Evolutionary conservation across 2,113 vertebrate species (phyloP).

Genomic region (Stegostoma tigrinum): DNA sequence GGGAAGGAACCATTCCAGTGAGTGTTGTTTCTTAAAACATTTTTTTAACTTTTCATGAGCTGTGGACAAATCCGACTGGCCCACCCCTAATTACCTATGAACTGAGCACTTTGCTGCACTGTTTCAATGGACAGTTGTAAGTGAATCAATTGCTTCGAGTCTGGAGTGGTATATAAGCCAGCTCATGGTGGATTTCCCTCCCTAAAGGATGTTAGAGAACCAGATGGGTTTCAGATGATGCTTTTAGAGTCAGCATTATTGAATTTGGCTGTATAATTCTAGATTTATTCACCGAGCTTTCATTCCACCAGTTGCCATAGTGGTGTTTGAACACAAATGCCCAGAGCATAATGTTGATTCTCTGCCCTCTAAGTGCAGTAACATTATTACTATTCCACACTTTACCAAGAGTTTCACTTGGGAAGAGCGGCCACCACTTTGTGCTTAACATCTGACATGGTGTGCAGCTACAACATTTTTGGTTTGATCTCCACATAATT

Average conservation of each 20-base stretch:
- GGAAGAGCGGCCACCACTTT: not conserved
- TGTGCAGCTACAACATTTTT: not conserved
- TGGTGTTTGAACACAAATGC: not conserved
- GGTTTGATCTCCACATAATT: not conserved
- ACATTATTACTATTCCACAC: not conserved
- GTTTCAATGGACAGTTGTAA: not conserved
- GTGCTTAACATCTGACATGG: not conserved
- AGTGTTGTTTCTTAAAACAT: not conserved
- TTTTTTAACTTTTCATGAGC: not conserved
- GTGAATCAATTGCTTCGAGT: not conserved
- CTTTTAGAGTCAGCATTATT: not conserved
- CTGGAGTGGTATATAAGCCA: not conserved
- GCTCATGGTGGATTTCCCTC: not conserved
- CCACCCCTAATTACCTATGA: not conserved
- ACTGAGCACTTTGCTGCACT: not conserved
- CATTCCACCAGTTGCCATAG: not conserved
- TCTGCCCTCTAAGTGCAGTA: not conserved
- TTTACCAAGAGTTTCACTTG: not conserved
- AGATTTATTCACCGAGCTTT: not conserved
- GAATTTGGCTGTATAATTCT: not conserved
- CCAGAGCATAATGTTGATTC: too few species aligned
- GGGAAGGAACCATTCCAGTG: not conserved
- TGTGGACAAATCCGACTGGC: not conserved
- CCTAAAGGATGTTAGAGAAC: not conserved
- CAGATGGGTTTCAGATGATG: not conserved